A percentile compares a stretch with the other conserved stretches of the same genome.
Evolutionary conservation across 2,888 invertebrate genomes (phyloP).

Genomic region (Drosophila prolongata): DNA sequence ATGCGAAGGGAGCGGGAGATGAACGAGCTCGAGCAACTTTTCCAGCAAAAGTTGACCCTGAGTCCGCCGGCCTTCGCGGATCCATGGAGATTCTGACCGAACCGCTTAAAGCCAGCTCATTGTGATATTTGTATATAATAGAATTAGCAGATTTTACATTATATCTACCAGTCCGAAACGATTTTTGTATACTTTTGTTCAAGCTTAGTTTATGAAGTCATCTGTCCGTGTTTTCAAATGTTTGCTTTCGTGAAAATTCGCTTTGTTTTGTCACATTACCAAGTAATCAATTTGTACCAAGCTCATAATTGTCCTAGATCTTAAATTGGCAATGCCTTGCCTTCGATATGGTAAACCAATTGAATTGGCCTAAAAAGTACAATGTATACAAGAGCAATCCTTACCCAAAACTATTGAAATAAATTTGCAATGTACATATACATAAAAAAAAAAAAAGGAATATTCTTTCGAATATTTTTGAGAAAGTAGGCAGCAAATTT

Average conservation of each 20-base stretch:
- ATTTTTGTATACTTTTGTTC: slow-evolving; percentile 16
- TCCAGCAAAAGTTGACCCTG: slow-evolving; percentile 43
- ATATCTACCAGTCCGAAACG: slow-evolving; percentile 4
- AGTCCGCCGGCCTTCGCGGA: slow-evolving; percentile 28
- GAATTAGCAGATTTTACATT: slow-evolving; percentile 4
- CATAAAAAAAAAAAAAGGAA: no score
- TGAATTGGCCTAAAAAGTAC: neutral
- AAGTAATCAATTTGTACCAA: slow-evolving; percentile 23
- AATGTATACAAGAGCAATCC: slow-evolving; percentile 16
- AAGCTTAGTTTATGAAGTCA: slow-evolving; percentile 9
- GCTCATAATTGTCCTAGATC: slow-evolving; percentile 23
- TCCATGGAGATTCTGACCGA: slow-evolving; percentile 8
- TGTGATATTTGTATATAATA: slow-evolving; percentile 32
- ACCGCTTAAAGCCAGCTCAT: neutral
- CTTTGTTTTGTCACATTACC: slow-evolving; percentile 41
- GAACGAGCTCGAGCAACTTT: slow-evolving; percentile 44
- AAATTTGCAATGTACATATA: slow-evolving; percentile 3
- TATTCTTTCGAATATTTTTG: no score
- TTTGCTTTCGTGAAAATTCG: slow-evolving; percentile 39
- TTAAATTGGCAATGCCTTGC: slow-evolving; percentile 26
- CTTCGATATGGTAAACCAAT: slow-evolving; percentile 15
- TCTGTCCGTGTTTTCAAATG: slow-evolving; percentile 41
- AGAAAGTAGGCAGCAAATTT: no score
- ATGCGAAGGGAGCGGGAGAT: slow-evolving; percentile 53
- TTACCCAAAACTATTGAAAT: slow-evolving; percentile 6